Evolutionary conservation across 2,113 vertebrate species (phyloP), one percentile per base, ranked within the genome.

Genomic region (Amazona vittata): DNA sequence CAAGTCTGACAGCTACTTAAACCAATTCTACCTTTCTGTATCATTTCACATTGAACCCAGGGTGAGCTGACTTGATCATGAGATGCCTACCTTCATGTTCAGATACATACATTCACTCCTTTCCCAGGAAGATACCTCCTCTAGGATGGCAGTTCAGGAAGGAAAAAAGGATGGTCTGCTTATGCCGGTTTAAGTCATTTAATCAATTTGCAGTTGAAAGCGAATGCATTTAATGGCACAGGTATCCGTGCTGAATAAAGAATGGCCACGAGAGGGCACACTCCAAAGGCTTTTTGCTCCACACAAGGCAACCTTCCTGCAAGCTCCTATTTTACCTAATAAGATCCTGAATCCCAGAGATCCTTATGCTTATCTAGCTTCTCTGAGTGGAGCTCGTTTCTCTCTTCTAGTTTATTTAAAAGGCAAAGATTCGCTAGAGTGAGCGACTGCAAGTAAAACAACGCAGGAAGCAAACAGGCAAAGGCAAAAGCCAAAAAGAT

Each of bases 241-340:
- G 44, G 26, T 80, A 62, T 19, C 75, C 47, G 39, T 86, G 88
- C 57, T 64, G 88, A 93, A 53, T 60, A 86, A 82, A 33, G 52
- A 94, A 89, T 11, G 69, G 60, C 98, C 98, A 98, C 98, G 96
- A 98, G 98, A 98, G 98, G 98, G 98, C 98, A 96, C 76, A 70
- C 93, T 95, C 97, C 96, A 97, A 98, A 98, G 98, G 57, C 93
- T 96, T 98, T 98, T 94, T 91, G 59, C 90, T 95, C 59, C 79
- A 46, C 39, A 17, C 43, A 33, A 44, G 65, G 57, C 93, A 96
- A 77, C 83, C 75, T 95, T 85, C 55, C 77, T 86, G 64, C 71
- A 86, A 94, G 57, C 78, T 52, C 62, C 80, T 76, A 8, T 82
- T 93, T 91, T 69, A 88, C 87, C 91, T 91, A 77, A 79, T 63